Evolutionary conservation across 2,888 invertebrate species (phyloP), one percentile per base, ranked within the genome.

Genomic region (Bombylius major): DNA sequence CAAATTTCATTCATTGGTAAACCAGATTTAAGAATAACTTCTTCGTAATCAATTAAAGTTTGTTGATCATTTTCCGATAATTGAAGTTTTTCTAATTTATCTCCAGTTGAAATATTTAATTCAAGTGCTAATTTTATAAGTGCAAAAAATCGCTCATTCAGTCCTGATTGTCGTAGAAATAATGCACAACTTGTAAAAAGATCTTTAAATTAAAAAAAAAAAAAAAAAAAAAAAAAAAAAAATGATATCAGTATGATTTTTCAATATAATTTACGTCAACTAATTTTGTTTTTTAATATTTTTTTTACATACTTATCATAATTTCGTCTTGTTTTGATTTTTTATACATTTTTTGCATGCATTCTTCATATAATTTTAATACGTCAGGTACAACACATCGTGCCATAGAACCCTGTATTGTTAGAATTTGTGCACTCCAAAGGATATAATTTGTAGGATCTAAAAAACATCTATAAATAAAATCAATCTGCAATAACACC

Each of bases 61-160:
- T 62, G 59, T 57, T 74, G 73, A 47, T 68, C 69, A 0, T 60
- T 61, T 4, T 67, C 68, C 1, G 60, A 47, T 0, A 70, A 70
- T 54, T 64, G 64, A 23, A 70, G 59, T 45, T 63, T 67, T 39
- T 69, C 66, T 56, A 77, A 71, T 64, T 64, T 71, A 58, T 72
- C 65, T n/a, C 14, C 8, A 0, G 69, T 69, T 1, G 78, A 76
- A 59, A 85, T 76, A 76, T 84, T 86, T 62, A 88, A 73, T 61
- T 82, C 82, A 39, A 84, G 73, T 64, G 83, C 83, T 66, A 87
- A 73, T 66, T 83, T 81, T 50, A 89, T 70, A 45, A 87, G 74
- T 60, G 84, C 82, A 79, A 86, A 85, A 65, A 89, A 80, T 65
- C 82, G 82, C 73, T 89, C 89, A 78, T 82, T 83, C 57, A 86